A percentile compares a stretch with the other conserved stretches of the same genome.
These are phyloP conservation scores for Falco concolor DNA, from an alignment of 2,797 vertebrate genomes.

Conservation along the genomic window DNA sequence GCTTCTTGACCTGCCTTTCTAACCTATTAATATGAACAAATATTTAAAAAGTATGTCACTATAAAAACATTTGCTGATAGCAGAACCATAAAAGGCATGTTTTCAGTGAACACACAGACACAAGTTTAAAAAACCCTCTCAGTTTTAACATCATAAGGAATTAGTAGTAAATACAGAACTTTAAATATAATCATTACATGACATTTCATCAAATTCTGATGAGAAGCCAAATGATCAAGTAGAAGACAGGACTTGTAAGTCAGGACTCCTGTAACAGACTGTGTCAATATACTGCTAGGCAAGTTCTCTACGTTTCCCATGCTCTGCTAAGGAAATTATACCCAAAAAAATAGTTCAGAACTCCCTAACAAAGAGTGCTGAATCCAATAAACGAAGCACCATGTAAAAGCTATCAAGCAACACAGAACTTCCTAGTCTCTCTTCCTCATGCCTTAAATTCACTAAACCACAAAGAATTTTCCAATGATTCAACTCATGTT, in stretches of 20 bases:
- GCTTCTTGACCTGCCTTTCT: conserved; percentile 91
- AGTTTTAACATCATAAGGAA: not conserved
- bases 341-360: not conserved
- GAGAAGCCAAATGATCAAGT: not conserved
- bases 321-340: not conserved
- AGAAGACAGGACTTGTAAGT: not conserved
- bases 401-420: not conserved
- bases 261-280: not conserved
- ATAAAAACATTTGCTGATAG: not conserved
- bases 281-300: not conserved
- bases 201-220: not conserved
- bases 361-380: not conserved
- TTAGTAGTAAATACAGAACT: not conserved
- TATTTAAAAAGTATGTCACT: not conserved
- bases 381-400: not conserved
- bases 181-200: not conserved
- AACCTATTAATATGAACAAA: conserved; percentile 72
- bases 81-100: not conserved
- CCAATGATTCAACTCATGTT: not conserved
- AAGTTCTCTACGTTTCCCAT: not conserved
- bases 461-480: not conserved
- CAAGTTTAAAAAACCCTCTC: not conserved
- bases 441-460: not conserved
- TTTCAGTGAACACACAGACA: not conserved
- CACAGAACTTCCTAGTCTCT: not conserved